Base-by-base conservation (phyloP, 2,113 vertebrate genomes). In the Dipodomys spectabilis region DNA sequence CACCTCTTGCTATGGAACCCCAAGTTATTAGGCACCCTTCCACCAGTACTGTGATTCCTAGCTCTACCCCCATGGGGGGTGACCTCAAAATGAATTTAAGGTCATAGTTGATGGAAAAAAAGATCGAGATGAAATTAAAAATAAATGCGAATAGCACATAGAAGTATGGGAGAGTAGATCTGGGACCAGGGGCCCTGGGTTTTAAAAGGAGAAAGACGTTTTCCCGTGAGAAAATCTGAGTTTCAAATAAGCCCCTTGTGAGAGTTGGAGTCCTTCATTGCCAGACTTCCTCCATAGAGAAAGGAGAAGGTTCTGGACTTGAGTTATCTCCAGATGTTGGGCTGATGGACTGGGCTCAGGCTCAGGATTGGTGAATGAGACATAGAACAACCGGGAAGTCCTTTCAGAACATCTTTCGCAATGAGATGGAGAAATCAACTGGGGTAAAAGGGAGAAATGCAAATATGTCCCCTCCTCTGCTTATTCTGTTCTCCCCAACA, bases 221-320 rank as follows among this genome's bases (percentile, higher is more conserved):
- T 98, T 97, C 95, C 95, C 88, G 0, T 97, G 97, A 97, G 97
- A 98, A 97, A 98, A 22, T 71, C 10, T 7, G 7, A 73, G 30
- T 65, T 94, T 90, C 82, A 65, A 95, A 8, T 1, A 83, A 92
- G 49, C 4, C 13, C 85, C 53, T 86, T 44, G 9, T 35, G 71
- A 95, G 27, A 39, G 75, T 82, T 27, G 87, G 95, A 88, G 91
- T 90, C 92, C 87, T 20, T 2, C 6, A 67, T 94, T 65, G 23
- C 87, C 83, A 7, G 9, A 90, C 91, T 86, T 30, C n/a, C 12
- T 77, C 86, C 30, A 71, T 74, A 39, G 49, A 75, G 82, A 13
- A 85, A 4, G 85, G 74, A 28, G 49, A 95, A 94, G 80, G 30
- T 35, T 82, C 45, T 16, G 25, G 79, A 94, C 35, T 74, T 68